Conservation (phyloP, 1,140 invertebrate species). For the Scaptomyza graminum region DNA sequence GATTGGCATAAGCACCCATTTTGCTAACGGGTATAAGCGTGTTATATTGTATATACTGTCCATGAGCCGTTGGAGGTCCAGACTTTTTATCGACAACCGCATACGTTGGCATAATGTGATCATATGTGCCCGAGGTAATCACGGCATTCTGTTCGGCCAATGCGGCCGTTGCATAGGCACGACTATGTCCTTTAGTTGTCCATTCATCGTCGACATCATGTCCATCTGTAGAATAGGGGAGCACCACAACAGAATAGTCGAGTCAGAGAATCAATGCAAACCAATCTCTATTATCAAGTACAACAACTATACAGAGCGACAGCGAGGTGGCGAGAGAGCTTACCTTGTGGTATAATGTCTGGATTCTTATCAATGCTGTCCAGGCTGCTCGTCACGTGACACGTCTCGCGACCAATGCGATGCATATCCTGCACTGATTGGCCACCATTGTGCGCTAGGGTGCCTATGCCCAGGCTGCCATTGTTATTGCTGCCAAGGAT, state of each 20-base stretch:
- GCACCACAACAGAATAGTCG: neutral
- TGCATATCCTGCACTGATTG: slow-evolving; percentile 83
- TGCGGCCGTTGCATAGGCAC: slow-evolving; percentile 80
- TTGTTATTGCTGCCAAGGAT: slow-evolving; percentile 68
- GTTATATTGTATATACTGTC: slow-evolving; percentile 81
- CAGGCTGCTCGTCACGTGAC: slow-evolving; percentile 85
- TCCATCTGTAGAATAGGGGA: slow-evolving; percentile 54
- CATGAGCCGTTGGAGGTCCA: slow-evolving; percentile 55
- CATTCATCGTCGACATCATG: slow-evolving; percentile 81
- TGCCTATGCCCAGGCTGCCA: slow-evolving; percentile 62
- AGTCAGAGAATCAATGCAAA: neutral
- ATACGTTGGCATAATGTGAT: slow-evolving; percentile 83
- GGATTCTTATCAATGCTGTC: slow-evolving; percentile 91
- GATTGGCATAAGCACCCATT: slow-evolving; percentile 80
- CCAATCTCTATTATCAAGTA: slow-evolving; percentile 15
- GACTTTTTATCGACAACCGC: slow-evolving; percentile 82
- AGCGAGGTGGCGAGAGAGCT: neutral
- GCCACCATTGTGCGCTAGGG: slow-evolving; percentile 67
- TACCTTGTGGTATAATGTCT: slow-evolving; percentile 90
- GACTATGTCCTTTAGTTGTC: slow-evolving; percentile 80
- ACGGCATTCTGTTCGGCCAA: slow-evolving; percentile 82
- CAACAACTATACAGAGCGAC: neutral
- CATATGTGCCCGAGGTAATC: slow-evolving; percentile 79
- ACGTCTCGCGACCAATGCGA: slow-evolving; percentile 83
- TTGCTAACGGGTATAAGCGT: slow-evolving; percentile 83